Conservation (phyloP, 2,888 invertebrate species). For the Drosophila atripex region DNA sequence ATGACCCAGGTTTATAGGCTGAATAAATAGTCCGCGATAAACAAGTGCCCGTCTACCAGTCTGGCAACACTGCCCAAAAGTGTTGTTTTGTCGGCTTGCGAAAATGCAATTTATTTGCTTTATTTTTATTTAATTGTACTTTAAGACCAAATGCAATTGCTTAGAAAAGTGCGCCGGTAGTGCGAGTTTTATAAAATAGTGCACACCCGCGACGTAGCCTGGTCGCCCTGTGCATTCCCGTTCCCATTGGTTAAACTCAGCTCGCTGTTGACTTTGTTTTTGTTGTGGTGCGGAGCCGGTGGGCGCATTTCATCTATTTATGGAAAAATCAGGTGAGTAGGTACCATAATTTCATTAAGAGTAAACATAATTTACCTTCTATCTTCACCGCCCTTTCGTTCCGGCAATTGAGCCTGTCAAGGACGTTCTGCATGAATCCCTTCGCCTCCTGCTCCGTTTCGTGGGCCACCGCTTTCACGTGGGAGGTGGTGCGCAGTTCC, state of each 20-base stretch:
- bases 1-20: not conserved
- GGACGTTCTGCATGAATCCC: slow-evolving; percentile 77
- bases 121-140: slow-evolving; percentile 42
- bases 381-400: slow-evolving; percentile 79
- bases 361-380: slow-evolving; percentile 67
- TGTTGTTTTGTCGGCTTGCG: slow-evolving; percentile 1
- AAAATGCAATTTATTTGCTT: slow-evolving; percentile 21
- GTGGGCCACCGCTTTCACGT: slow-evolving; percentile 23
- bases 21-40: not conserved
- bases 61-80: slow-evolving; percentile 12
- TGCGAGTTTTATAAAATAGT: slow-evolving; percentile 80
- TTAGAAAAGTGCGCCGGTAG: slow-evolving; percentile 6
- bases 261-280: slow-evolving; percentile 74
- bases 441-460: slow-evolving; percentile 61
- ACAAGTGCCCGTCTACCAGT: not conserved
- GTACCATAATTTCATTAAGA: not conserved
- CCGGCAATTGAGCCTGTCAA: slow-evolving; percentile 79
- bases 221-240: slow-evolving; percentile 42
- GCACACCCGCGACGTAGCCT: slow-evolving; percentile 82
- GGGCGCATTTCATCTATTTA: slow-evolving; percentile 78
- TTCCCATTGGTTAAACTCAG: slow-evolving; percentile 58
- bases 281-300: slow-evolving; percentile 57
- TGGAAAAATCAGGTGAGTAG: slow-evolving; percentile 49
- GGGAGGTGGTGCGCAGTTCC: slow-evolving; percentile 46
- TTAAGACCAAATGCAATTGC: slow-evolving; percentile 70